Base-by-base conservation (phyloP, 2,797 vertebrate species). In the Hirundo rustica region DNA sequence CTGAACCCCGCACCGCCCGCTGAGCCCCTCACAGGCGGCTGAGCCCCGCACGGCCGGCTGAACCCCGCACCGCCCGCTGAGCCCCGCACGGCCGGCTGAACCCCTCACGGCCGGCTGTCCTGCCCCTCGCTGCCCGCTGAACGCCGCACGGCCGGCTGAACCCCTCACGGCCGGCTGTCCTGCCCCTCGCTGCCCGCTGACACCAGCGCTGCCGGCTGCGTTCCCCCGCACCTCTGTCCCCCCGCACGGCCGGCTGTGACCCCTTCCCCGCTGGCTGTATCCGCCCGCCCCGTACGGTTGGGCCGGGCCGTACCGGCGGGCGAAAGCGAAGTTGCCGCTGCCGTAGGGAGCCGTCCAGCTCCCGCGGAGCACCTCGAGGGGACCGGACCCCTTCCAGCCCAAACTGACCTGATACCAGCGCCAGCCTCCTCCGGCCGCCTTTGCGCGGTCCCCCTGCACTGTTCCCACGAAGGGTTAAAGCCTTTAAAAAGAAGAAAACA, bases 361-460 rank as follows among this genome's bases (percentile, higher is more conserved):
- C n/a, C 53, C 2, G 51, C 29, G 30, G n/a, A 38, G 30, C 42
- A 0, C 18, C 72, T 34, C 7, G n/a, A 20, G 19, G n/a, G 9
- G 6, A 9, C 7, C 4, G 22, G 42, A 11, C 2, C 4, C 21
- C 29, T 3, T 11, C 38, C 53, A 4, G 9, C n/a, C 50, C 12
- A 30, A 30, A 32, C 16, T 48, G 42, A 62, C 30, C 15, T 0
- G 40, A 2, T 40, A 7, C 23, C 42, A 9, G 5, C 27, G 4
- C 9, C 44, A 4, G 50, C 34, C 27, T n/a, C 11, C 58, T 21
- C 9, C 34, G 4, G 44, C 20, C 32, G 22, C 36, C 23, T 16
- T 20, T 19, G 17, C 5, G 44, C 22, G 1, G 5, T 2, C 20
- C 15, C 11, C 19, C 36, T 1, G 45, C 47, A 0, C 61, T 19